Conservation (phyloP, 2,797 vertebrate genomes). For the Sardinella longiceps region DNA sequence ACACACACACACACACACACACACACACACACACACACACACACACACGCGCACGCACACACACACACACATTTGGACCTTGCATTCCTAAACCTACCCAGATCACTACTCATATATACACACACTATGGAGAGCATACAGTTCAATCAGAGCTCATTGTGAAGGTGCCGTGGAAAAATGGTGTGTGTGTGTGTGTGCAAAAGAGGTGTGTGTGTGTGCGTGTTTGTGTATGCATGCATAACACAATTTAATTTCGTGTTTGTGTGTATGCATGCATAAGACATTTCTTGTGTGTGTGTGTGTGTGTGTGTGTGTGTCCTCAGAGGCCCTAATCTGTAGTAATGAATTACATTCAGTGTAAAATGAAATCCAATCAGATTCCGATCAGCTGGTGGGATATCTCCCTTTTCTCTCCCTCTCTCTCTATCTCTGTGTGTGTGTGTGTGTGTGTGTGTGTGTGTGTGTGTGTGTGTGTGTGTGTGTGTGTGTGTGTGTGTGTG, state of each 20-base stretch:
- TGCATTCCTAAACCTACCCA: neutral
- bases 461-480: no score
- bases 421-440: no score
- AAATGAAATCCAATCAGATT: conserved; percentile 7
- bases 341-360: neutral
- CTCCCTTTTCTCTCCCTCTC: neutral
- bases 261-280: neutral
- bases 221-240: neutral
- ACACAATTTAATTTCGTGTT: no score
- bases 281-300: no score
- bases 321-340: neutral
- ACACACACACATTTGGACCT: no score
- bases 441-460: no score
- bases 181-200: no score
- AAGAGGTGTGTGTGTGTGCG: neutral
- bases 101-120: neutral
- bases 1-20: neutral
- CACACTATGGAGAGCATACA: neutral
- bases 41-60: no score
- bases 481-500: conserved; percentile 11
- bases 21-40: neutral
- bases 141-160: neutral
- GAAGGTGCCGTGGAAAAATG: no score
- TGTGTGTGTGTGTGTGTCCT: conserved; percentile 1
- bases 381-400: neutral